phyloP scores from a whole-genome alignment of 2,888 invertebrate species.

The Sinohyriopsis cumingii region DNA sequence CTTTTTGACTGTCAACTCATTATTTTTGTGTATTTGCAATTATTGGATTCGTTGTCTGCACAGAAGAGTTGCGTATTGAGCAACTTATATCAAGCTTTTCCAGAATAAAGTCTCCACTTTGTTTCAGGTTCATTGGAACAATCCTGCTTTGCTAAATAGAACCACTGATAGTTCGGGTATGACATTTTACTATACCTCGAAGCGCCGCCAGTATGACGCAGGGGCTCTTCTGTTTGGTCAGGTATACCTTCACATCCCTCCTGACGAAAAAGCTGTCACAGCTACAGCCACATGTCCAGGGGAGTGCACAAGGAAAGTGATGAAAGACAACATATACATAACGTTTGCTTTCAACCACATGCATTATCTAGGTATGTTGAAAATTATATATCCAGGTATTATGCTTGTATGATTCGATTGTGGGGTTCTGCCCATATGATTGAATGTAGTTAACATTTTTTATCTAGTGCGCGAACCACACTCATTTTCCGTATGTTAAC shows the following conservation, averaged over 20 bases:
- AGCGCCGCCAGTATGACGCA: conserved; percentile 25
- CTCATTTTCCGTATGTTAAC: too few species aligned
- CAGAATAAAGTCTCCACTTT: not conserved
- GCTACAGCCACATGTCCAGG: conserved; percentile 17
- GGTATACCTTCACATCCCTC: conserved; percentile 30
- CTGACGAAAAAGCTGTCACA: conserved; percentile 15
- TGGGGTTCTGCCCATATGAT: too few species aligned
- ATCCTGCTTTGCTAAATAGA: conserved; percentile 24
- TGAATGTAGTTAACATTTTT: too few species aligned
- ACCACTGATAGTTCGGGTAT: conserved; percentile 40
- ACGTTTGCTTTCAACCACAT: too few species aligned
- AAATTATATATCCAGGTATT: not conserved
- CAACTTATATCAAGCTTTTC: not conserved
- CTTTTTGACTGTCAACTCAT: too few species aligned
- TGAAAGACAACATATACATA: too few species aligned
- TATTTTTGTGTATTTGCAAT: too few species aligned
- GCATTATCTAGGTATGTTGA: too few species aligned
- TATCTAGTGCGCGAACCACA: too few species aligned
- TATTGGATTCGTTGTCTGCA: too few species aligned
- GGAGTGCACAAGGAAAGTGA: conserved; percentile 11
- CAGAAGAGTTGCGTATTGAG: too few species aligned
- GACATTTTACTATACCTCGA: conserved; percentile 31
- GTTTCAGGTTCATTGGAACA: conserved; percentile 45
- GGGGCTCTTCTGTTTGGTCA: conserved; percentile 30
- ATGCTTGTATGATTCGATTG: not conserved